phyloP scores from a whole-genome alignment of 1,140 invertebrate genomes.

The Metaphire vulgaris region DNA sequence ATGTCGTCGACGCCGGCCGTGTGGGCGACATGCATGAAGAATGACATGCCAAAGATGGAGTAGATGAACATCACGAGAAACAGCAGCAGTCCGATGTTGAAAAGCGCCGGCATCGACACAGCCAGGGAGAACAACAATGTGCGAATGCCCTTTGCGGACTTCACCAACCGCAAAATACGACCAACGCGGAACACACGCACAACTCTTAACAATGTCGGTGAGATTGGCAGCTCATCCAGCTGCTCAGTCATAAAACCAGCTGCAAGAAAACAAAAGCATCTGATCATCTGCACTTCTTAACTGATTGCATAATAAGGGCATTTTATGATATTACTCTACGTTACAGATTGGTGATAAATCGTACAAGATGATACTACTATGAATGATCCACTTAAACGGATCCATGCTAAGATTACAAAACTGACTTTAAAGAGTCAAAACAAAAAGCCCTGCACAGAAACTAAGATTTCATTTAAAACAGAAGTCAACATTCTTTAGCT shows the following conservation, averaged over 20 bases:
- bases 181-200: slow-evolving; percentile 96
- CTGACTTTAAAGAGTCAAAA: no score
- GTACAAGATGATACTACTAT: no score
- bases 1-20: slow-evolving; percentile 88
- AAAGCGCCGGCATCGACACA: slow-evolving; percentile 93
- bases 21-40: slow-evolving; percentile 95
- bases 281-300: no score
- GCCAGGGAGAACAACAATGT: slow-evolving; percentile 93
- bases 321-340: no score
- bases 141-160: slow-evolving; percentile 88
- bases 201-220: slow-evolving; percentile 90
- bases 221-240: slow-evolving; percentile 65
- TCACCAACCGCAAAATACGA: slow-evolving; percentile 88
- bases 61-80: slow-evolving; percentile 99
- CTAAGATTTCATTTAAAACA: no score
- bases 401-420: no score
- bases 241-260: slow-evolving; percentile 25
- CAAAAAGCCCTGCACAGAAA: no score
- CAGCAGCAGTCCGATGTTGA: slow-evolving; percentile 95
- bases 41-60: slow-evolving; percentile 98
- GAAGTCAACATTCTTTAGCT: no score
- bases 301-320: no score
- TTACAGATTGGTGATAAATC: no score
- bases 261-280: no score
- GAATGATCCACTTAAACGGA: no score